These are phyloP conservation scores for Drosophila peninsularis DNA, from an alignment of 2,888 invertebrate species.

Conservation along the genomic window DNA sequence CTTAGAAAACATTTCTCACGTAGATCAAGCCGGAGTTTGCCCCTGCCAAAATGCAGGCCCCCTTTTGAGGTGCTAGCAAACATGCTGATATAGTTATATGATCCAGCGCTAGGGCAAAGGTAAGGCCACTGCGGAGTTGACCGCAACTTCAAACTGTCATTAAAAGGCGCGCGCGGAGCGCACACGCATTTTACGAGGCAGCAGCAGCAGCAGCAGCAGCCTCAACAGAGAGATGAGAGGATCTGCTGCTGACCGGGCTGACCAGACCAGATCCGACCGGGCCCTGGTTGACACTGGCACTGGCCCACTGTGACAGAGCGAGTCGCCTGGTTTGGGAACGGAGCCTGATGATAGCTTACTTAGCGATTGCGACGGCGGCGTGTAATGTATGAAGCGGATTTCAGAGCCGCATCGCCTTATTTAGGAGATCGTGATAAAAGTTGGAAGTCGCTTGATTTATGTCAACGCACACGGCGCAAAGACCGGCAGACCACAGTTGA, in stretches of 20 bases:
- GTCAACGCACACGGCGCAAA: conserved; percentile 75
- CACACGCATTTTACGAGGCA: conserved; percentile 81
- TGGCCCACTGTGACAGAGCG: conserved; percentile 71
- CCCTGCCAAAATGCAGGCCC: neutral
- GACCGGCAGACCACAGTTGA: conserved; percentile 40
- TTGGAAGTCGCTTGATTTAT: conserved; percentile 84
- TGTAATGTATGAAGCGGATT: conserved; percentile 79
- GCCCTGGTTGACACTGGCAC: conserved; percentile 59
- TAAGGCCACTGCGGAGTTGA: conserved; percentile 41
- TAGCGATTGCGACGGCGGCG: conserved; percentile 71
- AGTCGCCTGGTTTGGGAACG: conserved; percentile 28
- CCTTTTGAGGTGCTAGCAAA: conserved; percentile 2
- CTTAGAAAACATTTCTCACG: too few relatives aligned
- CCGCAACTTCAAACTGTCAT: conserved; percentile 76
- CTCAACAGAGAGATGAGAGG: conserved; percentile 15
- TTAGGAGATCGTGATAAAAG: conserved; percentile 84
- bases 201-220: conserved; percentile 12
- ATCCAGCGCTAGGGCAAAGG: conserved; percentile 40
- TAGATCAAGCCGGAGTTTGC: too few relatives aligned
- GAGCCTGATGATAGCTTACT: conserved; percentile 83
- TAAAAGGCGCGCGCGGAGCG: conserved; percentile 74
- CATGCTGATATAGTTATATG: neutral
- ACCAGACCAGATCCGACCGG: conserved; percentile 26
- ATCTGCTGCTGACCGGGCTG: conserved; percentile 27
- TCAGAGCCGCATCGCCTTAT: conserved; percentile 81